Conservation (phyloP, 2,888 invertebrate species). For the Megaustenia siamemsis region DNA sequence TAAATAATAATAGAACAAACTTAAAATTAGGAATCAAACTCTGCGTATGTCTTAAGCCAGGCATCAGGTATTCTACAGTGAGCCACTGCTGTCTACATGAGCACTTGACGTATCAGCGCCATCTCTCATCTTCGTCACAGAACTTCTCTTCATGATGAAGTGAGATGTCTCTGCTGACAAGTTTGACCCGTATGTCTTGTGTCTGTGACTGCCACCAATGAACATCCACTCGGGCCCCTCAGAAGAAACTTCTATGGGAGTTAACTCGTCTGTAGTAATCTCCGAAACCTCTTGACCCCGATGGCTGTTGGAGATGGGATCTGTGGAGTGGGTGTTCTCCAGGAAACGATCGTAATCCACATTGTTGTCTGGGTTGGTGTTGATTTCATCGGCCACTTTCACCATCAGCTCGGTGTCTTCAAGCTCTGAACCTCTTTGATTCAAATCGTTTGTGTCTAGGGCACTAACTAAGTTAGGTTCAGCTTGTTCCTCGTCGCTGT, state of each 20-base stretch:
- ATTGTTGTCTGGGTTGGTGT: neutral
- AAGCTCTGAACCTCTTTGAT: neutral
- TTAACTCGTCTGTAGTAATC: too few relatives aligned
- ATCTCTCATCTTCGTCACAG: constrained; percentile 25
- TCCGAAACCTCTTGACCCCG: too few relatives aligned
- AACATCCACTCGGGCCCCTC: constrained; percentile 23
- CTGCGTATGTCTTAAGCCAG: too few relatives aligned
- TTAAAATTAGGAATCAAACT: too few relatives aligned
- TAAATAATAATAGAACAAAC: too few relatives aligned
- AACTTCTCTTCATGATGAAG: constrained; percentile 11
- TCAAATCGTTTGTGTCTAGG: neutral
- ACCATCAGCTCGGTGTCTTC: constrained; percentile 24
- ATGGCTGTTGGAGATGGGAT: too few relatives aligned
- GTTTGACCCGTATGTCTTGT: neutral
- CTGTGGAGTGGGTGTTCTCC: neutral
- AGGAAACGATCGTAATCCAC: constrained; percentile 16
- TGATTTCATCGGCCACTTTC: neutral
- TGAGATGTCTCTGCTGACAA: constrained; percentile 11
- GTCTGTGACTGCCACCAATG: neutral
- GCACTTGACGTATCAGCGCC: neutral
- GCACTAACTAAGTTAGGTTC: neutral
- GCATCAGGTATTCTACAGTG: neutral
- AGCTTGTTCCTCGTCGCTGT: neutral
- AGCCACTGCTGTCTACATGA: neutral
- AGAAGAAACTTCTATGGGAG: neutral